phyloP scores from a whole-genome alignment of 2,113 vertebrate genomes.

The Tragulus kanchil region DNA sequence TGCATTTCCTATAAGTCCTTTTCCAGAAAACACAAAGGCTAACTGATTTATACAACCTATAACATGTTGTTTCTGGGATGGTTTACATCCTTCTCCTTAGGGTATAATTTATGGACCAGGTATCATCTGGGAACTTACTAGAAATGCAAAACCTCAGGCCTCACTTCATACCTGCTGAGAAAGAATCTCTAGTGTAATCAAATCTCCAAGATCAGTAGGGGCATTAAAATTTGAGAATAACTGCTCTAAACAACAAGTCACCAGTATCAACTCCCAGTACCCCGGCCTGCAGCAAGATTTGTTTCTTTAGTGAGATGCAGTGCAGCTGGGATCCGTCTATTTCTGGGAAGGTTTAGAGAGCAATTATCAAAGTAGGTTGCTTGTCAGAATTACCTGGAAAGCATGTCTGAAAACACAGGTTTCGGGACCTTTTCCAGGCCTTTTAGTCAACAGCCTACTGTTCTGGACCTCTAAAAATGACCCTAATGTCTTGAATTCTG shows the following conservation, averaged over 20 bases:
- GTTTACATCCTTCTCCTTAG: neutral
- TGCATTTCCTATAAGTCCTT: neutral
- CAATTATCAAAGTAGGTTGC: neutral
- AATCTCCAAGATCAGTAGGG: neutral
- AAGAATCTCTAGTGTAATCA: neutral
- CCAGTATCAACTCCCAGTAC: neutral
- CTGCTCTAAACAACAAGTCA: neutral
- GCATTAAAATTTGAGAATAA: neutral
- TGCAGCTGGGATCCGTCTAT: neutral
- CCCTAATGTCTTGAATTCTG: neutral
- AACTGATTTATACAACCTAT: neutral
- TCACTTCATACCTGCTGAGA: neutral
- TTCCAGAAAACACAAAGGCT: neutral
- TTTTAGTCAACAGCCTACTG: neutral
- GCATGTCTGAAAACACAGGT: neutral
- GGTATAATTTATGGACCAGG: no score
- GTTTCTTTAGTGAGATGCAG: neutral
- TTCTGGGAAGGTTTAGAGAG: neutral
- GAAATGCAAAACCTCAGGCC: neutral
- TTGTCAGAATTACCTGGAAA: neutral
- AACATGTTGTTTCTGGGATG: neutral
- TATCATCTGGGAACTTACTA: neutral
- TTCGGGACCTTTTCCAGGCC: neutral
- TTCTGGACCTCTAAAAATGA: neutral
- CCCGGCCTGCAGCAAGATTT: neutral